A percentile compares a stretch with the other conserved stretches of the same genome.
Evolutionary conservation across 2,113 vertebrate species (phyloP).

Genomic region (Hippocampus zosterae): DNA sequence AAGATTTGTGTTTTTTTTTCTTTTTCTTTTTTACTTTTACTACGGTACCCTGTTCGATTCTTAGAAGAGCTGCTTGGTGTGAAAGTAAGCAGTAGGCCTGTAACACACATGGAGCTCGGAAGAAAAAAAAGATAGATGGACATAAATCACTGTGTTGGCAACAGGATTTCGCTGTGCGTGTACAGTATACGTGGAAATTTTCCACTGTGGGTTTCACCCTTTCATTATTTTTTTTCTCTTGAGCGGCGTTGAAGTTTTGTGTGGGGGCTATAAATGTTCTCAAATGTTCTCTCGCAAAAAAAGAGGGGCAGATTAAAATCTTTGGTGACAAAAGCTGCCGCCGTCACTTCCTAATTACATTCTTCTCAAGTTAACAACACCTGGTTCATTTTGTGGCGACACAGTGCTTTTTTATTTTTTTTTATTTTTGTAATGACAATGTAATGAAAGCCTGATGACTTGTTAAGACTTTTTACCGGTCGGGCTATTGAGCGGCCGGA

Average conservation of each 20-base stretch:
- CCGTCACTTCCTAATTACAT: background rate
- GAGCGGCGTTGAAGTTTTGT: background rate
- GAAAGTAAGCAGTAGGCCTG: background rate
- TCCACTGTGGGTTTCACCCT: conserved; percentile 2
- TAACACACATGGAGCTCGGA: background rate
- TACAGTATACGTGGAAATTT: background rate
- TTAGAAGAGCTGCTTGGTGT: background rate
- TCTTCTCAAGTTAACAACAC: background rate
- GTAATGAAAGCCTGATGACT: background rate
- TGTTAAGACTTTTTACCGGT: background rate
- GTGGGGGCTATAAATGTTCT: background rate
- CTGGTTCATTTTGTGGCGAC: background rate
- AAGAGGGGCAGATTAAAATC: background rate
- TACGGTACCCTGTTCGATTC: background rate
- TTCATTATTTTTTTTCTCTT: background rate
- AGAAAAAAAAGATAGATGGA: background rate
- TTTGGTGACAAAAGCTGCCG: background rate
- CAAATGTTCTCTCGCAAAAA: background rate
- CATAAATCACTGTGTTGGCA: conserved; percentile 2
- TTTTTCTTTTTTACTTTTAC: background rate
- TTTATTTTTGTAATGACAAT: background rate
- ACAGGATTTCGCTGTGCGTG: background rate
- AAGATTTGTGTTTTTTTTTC: no score
- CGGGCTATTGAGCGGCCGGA: background rate
- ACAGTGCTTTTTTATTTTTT: background rate